These are phyloP conservation scores for Alosa alosa DNA, from an alignment of 2,113 vertebrate species.

Conservation along the genomic window DNA sequence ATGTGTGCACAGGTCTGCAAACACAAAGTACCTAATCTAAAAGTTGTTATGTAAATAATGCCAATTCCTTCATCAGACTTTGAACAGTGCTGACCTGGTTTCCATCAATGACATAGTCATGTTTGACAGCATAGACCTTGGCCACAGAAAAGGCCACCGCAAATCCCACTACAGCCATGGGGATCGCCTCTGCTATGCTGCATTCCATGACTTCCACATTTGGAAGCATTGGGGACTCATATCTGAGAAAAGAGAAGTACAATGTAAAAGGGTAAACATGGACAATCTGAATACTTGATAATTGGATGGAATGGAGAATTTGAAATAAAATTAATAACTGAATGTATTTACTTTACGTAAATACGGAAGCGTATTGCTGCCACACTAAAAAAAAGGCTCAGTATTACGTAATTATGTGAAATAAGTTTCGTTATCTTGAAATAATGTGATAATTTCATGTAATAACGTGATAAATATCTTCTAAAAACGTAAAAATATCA, in stretches of 20 bases:
- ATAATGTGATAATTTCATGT: no score
- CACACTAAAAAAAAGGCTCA: no score
- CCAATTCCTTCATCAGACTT: not conserved
- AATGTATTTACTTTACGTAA: no score
- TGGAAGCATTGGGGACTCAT: constrained; percentile 76
- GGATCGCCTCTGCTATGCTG: constrained; percentile 76
- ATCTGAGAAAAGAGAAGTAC: constrained; percentile 64
- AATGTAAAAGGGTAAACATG: not conserved
- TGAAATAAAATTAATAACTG: not conserved
- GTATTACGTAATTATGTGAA: no score
- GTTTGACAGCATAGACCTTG: constrained; percentile 90
- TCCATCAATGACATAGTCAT: constrained; percentile 86
- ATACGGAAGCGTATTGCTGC: no score
- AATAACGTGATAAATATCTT: no score
- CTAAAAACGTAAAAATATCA: no score
- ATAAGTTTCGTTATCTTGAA: no score
- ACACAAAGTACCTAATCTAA: not conserved
- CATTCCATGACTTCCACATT: constrained; percentile 69
- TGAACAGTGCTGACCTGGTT: constrained; percentile 79
- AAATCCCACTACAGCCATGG: constrained; percentile 88
- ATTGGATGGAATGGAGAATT: no score
- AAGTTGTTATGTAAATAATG: not conserved
- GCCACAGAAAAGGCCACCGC: constrained; percentile 90
- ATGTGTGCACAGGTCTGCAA: not conserved
- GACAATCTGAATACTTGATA: not conserved